Percentiles rank a stretch among this genome's conserved stretches.
Conservation (phyloP, 2,888 invertebrate species). For the Lepidochrysops patricia region DNA sequence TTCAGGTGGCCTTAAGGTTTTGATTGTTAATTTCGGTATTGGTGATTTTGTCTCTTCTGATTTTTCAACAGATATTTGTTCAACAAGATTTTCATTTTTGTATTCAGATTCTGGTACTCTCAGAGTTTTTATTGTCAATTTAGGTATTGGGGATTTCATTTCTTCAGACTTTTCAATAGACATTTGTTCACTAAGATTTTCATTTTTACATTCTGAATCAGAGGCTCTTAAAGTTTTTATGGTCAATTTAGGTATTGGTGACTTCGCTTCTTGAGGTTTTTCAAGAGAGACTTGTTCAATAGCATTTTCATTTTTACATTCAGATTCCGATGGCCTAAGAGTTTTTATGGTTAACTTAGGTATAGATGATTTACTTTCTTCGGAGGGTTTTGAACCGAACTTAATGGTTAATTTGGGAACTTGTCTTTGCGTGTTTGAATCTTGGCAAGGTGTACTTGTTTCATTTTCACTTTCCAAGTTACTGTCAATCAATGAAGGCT, state of each 20-base stretch:
- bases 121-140: background rate
- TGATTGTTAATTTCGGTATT: background rate
- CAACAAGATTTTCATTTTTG: background rate
- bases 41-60: background rate
- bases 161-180: background rate
- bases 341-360: constrained; percentile 62
- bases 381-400: constrained; percentile 48
- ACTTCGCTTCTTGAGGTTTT: background rate
- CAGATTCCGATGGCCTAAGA: constrained; percentile 38
- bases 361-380: constrained; percentile 53
- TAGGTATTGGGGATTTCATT: background rate
- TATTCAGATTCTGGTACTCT: constrained; percentile 26
- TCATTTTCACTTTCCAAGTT: constrained; percentile 26
- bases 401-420: constrained; percentile 71
- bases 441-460: constrained; percentile 28
- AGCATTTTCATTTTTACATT: constrained; percentile 8
- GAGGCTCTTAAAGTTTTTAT: background rate
- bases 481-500: constrained; percentile 25
- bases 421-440: constrained; percentile 44
- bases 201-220: background rate
- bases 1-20: background rate
- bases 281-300: background rate
- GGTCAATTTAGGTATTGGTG: background rate
- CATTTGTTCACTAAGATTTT: background rate
- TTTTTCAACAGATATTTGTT: background rate